phyloP scores from a whole-genome alignment of 2,113 vertebrate genomes.

The western clawed frog (Xenopus tropicalis) region UCB_Xtro_10.0 CM004443.2:146694501-146695000 shows the following conservation, averaged over 20 bases:
- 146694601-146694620: neutral
- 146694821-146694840: neutral
- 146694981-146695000: too few relatives aligned
- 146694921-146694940: too few relatives aligned
- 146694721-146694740: neutral
- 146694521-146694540: too few relatives aligned
- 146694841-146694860: neutral
- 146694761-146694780: slow-evolving; percentile 1
- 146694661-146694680: slow-evolving; percentile 1
- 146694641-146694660: neutral
- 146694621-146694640: neutral
- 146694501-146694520: too few relatives aligned
- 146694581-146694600: too few relatives aligned
- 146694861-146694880: neutral
- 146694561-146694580: too few relatives aligned
- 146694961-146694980: too few relatives aligned
- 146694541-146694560: too few relatives aligned
- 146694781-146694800: neutral
- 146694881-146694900: neutral
- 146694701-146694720: neutral
- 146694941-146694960: too few relatives aligned
- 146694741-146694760: neutral
- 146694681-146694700: neutral
- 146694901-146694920: neutral
- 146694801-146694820: neutral